Evolutionary conservation across 2,888 invertebrate species (phyloP).

Genomic region (Junonia oenone): DNA sequence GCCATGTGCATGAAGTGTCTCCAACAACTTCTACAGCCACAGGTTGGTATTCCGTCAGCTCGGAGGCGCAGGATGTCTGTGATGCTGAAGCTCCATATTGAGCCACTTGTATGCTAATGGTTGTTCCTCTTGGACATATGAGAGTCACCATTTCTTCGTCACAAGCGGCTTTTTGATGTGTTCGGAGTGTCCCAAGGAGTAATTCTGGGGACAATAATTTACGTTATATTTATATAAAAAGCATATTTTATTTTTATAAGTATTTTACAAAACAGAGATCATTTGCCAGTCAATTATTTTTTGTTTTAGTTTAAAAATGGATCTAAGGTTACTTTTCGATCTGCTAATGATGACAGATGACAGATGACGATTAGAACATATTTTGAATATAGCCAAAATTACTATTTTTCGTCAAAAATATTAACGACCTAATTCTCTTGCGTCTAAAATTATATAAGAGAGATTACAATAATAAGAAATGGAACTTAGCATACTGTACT

Average conservation of each 20-base stretch:
- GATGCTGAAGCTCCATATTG: slow-evolving; percentile 87
- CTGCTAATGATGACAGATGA: not conserved
- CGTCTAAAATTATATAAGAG: no score
- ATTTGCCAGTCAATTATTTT: no score
- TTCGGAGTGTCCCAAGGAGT: slow-evolving; percentile 92
- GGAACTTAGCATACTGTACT: no score
- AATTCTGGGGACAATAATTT: slow-evolving; percentile 82
- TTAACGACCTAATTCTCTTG: no score
- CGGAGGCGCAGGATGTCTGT: slow-evolving; percentile 71
- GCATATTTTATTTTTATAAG: not conserved
- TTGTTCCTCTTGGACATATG: slow-evolving; percentile 93
- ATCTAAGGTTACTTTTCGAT: no score
- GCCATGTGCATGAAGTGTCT: slow-evolving; percentile 87
- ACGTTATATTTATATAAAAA: no score
- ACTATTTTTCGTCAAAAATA: no score
- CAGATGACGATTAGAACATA: not conserved
- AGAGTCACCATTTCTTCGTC: slow-evolving; percentile 93
- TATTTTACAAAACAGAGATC: no score
- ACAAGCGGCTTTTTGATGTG: slow-evolving; percentile 94
- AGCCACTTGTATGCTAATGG: slow-evolving; percentile 94
- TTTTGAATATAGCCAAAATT: no score
- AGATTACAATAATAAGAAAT: no score
- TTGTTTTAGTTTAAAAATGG: no score
- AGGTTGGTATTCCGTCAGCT: slow-evolving; percentile 69
- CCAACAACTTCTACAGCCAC: slow-evolving; percentile 77